Percentiles rank a stretch among this genome's conserved stretches.
Evolutionary conservation across 2,888 invertebrate species (phyloP).

Genomic region (Drosophila anomelani): DNA sequence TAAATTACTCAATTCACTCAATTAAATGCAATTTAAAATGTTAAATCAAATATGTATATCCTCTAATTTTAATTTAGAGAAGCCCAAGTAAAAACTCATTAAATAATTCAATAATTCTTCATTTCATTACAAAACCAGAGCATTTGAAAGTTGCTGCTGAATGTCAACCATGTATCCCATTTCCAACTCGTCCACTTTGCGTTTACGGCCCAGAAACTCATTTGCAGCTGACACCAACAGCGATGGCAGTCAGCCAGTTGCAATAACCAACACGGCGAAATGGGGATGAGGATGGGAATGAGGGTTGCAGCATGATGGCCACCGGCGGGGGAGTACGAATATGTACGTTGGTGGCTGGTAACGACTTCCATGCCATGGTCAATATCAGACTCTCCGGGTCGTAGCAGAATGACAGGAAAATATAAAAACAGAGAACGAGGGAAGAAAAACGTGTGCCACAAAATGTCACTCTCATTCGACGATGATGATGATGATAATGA

Average conservation of each 20-base stretch:
- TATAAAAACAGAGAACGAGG: constrained; percentile 21
- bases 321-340: constrained; percentile 13
- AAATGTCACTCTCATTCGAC: constrained; percentile 72
- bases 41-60: no score
- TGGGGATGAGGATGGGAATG: neutral
- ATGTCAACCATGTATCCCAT: constrained; percentile 14
- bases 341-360: constrained; percentile 17
- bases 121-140: constrained; percentile 2
- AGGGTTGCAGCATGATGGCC: neutral
- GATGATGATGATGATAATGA: constrained; percentile 28
- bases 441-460: constrained; percentile 71
- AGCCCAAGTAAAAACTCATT: neutral
- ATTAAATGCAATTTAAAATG: no score
- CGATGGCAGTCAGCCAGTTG: constrained; percentile 36
- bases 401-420: constrained; percentile 9
- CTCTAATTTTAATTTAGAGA: neutral
- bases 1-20: no score
- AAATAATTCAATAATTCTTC: neutral
- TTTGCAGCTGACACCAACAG: constrained; percentile 71
- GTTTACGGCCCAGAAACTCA: constrained; percentile 61
- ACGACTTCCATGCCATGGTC: constrained; percentile 39
- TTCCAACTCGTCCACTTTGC: constrained; percentile 31
- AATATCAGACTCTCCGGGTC: constrained; percentile 27
- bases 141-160: constrained; percentile 11
- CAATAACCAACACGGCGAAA: constrained; percentile 9